Conservation (phyloP, 2,113 vertebrate species). For the Martes martes region DNA sequence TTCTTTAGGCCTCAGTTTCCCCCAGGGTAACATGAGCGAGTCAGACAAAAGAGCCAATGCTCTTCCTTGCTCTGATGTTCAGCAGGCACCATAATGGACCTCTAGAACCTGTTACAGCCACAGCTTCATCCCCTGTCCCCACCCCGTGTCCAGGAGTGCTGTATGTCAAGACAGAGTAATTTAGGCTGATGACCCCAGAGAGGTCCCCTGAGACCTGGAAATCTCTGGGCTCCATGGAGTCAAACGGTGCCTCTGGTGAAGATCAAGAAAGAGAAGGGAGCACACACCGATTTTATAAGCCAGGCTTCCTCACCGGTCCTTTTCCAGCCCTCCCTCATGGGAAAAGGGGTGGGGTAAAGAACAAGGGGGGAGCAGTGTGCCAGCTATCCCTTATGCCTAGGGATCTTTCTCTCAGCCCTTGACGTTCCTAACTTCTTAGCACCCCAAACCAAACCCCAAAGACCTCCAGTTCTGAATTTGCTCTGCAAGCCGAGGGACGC, state of each 20-base stretch:
- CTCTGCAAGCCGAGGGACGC: neutral
- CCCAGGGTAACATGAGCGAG: neutral
- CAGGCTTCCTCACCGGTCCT: neutral
- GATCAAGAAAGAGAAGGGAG: neutral
- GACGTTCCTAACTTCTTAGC: neutral
- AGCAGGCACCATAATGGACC: neutral
- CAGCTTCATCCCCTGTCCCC: accelerated
- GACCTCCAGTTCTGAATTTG: neutral
- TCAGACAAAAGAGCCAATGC: neutral
- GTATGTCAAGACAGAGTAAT: neutral
- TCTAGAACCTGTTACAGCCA: neutral
- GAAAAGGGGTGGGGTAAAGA: neutral
- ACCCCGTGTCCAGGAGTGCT: accelerated
- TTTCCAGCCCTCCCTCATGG: neutral
- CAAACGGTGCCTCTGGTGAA: neutral
- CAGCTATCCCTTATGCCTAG: neutral
- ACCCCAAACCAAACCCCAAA: neutral
- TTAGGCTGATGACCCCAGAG: neutral
- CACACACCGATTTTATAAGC: neutral
- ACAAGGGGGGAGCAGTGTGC: accelerated
- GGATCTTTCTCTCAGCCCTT: neutral
- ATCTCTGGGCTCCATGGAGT: neutral
- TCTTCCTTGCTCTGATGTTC: neutral
- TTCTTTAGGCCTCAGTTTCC: neutral
- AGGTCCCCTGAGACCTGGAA: neutral